Percentiles rank a stretch among this genome's conserved stretches.
phyloP scores from a whole-genome alignment of 2,113 vertebrate genomes.

The Trachemys scripta region DNA sequence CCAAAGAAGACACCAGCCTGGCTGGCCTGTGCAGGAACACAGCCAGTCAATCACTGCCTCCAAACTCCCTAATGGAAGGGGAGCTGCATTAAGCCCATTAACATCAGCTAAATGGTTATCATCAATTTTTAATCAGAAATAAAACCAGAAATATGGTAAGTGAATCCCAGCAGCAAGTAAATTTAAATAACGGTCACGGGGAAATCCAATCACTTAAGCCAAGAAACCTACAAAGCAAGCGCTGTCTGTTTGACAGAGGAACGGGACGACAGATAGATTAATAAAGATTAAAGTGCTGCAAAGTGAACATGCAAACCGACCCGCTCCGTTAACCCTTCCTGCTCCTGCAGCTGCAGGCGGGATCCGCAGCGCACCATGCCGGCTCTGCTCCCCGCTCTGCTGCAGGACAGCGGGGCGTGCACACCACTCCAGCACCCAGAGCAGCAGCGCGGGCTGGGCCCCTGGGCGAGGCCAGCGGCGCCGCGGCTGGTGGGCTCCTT shows the following conservation, averaged over 20 bases:
- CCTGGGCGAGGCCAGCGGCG: background rate
- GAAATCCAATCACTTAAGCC: slow-evolving; percentile 67
- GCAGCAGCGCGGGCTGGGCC: background rate
- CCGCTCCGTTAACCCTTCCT: slow-evolving; percentile 42
- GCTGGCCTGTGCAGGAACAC: background rate
- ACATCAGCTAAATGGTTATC: slow-evolving; percentile 65
- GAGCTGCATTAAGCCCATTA: slow-evolving; percentile 49
- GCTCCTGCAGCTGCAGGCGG: background rate
- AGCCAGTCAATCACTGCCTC: background rate
- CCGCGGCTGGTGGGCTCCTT: background rate
- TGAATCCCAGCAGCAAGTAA: slow-evolving; percentile 53
- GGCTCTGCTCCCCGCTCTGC: background rate
- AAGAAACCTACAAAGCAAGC: slow-evolving; percentile 8
- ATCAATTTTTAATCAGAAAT: slow-evolving; percentile 81
- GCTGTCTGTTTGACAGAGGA: background rate
- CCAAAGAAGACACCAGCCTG: background rate
- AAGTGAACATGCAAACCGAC: background rate
- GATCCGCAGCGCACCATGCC: background rate
- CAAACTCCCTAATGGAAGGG: slow-evolving; percentile 1
- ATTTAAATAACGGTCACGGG: slow-evolving; percentile 72
- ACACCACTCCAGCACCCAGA: background rate
- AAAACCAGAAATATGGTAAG: slow-evolving; percentile 51
- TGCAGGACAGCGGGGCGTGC: background rate
- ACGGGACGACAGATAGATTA: slow-evolving; percentile 25
- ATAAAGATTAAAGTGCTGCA: slow-evolving; percentile 22